These are phyloP conservation scores for Osmerus eperlanus DNA, from an alignment of 2,113 vertebrate species.

Conservation along the genomic window DNA sequence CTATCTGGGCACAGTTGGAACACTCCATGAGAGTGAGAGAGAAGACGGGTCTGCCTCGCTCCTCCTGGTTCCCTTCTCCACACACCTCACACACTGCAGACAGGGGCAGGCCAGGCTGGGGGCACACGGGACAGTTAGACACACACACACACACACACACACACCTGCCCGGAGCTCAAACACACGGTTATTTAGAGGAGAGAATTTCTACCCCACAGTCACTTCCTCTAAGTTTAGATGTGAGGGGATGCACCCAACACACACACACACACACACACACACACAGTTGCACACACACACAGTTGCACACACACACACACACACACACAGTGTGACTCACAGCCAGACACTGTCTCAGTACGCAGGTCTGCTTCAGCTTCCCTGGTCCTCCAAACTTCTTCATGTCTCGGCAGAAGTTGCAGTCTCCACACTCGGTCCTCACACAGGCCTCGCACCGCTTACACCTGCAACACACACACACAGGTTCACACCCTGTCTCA, in stretches of 20 bases:
- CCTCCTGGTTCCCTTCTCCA: conserved; percentile 89
- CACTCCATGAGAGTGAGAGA: conserved; percentile 93
- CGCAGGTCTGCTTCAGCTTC: conserved; percentile 91
- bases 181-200: background rate
- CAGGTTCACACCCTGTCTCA: background rate
- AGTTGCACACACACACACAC: conserved; percentile 4
- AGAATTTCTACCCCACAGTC: no score
- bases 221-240: no score
- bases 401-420: conserved; percentile 96
- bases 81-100: conserved; percentile 95
- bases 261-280: background rate
- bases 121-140: conserved; percentile 68
- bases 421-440: conserved; percentile 89
- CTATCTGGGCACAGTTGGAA: conserved; percentile 92
- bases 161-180: background rate
- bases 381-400: conserved; percentile 94
- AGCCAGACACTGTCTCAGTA: conserved; percentile 88
- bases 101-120: conserved; percentile 90
- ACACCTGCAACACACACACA: conserved; percentile 61
- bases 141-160: background rate
- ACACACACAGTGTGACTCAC: conserved; percentile 68
- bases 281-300: conserved; percentile 31
- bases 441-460: conserved; percentile 92
- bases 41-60: conserved; percentile 81
- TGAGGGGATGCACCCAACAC: background rate